Percentiles rank a stretch among this genome's conserved stretches.
Conservation (phyloP, 2,888 invertebrate species). For the Drosophila meridionalis region DNA sequence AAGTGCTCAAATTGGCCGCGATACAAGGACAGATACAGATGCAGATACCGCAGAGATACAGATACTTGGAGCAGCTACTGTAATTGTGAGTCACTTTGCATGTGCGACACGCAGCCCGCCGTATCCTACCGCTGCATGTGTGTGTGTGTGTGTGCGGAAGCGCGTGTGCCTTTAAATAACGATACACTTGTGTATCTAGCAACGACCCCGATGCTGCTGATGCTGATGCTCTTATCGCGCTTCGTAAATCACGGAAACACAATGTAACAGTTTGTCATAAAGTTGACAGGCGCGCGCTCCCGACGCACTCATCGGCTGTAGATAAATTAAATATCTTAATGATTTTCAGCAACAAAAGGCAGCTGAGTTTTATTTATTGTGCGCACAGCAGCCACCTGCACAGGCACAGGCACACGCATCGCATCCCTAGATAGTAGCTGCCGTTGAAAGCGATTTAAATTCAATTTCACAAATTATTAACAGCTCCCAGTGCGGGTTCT, state of each 20-base stretch:
- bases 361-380: slow-evolving; percentile 50
- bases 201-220: slow-evolving; percentile 31
- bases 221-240: slow-evolving; percentile 58
- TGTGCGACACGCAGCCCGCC: slow-evolving; percentile 48
- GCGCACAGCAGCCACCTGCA: slow-evolving; percentile 13
- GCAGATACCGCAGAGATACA: slow-evolving; percentile 30
- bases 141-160: slow-evolving; percentile 32
- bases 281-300: slow-evolving; percentile 42
- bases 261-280: slow-evolving; percentile 72
- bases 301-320: slow-evolving; percentile 24
- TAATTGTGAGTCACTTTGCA: slow-evolving; percentile 59
- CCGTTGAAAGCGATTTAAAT: slow-evolving; percentile 30
- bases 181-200: slow-evolving; percentile 57
- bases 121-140: slow-evolving; percentile 24
- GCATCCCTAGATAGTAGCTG: slow-evolving; percentile 19
- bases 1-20: slow-evolving; percentile 44
- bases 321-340: slow-evolving; percentile 66
- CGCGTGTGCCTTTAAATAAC: slow-evolving; percentile 59
- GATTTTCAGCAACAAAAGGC: slow-evolving; percentile 61
- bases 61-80: slow-evolving; percentile 28
- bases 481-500: background rate
- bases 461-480: slow-evolving; percentile 34
- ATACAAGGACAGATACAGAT: slow-evolving; percentile 27
- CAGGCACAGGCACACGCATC: background rate
- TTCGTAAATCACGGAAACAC: slow-evolving; percentile 64